Percentiles rank a stretch among this genome's conserved stretches.
These are phyloP conservation scores for Progne subis DNA, from an alignment of 2,113 vertebrate genomes.

Conservation along the genomic window DNA sequence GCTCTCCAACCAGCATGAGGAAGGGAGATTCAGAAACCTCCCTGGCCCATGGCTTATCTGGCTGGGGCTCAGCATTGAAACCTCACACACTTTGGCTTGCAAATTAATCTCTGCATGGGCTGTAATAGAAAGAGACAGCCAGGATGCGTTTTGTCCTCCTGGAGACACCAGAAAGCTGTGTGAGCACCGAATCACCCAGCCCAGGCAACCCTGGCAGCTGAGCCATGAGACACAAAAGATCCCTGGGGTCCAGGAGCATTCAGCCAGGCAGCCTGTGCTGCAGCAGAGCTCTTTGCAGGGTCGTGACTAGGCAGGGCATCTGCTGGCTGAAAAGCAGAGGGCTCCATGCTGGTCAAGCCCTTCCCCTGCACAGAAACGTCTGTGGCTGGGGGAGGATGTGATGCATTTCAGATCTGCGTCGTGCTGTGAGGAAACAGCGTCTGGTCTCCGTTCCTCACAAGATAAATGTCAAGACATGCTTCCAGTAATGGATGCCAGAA, in stretches of 20 bases:
- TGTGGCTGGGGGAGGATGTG: neutral
- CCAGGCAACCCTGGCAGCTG: neutral
- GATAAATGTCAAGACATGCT: neutral
- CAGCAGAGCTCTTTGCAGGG: neutral
- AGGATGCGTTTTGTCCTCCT: neutral
- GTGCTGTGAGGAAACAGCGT: neutral
- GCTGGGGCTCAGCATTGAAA: neutral
- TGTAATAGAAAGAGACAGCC: neutral
- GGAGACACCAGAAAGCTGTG: neutral
- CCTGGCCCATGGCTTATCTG: neutral
- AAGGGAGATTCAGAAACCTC: neutral
- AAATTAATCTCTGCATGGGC: neutral
- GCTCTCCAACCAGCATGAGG: neutral
- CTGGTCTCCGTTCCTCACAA: neutral
- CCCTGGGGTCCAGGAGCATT: neutral
- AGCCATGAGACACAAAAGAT: neutral
- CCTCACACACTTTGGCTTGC: neutral
- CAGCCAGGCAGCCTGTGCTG: fast-evolving
- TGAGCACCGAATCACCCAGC: neutral
- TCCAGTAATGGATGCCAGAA: neutral
- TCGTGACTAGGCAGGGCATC: neutral
- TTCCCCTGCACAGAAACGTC: neutral
- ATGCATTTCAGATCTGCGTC: neutral
- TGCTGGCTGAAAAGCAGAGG: neutral
- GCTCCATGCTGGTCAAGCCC: neutral